Evolutionary conservation across 2,113 vertebrate genomes (phyloP), one percentile per base, ranked within the genome.

Genomic region (Phaethornis superciliosus): DNA sequence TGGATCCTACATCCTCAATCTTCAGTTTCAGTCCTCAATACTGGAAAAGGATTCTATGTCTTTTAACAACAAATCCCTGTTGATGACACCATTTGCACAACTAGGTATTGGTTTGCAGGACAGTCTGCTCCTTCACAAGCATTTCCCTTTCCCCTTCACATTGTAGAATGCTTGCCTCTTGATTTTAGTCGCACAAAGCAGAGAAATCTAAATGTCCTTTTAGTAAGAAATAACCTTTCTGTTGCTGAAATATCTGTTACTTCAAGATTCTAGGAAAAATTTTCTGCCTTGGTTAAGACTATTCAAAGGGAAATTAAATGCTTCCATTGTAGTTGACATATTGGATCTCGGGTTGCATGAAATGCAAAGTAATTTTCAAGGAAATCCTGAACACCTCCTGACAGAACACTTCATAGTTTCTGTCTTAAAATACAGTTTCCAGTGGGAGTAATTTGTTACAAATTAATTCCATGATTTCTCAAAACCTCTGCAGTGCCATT

Each of bases 401-500:
- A 76, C 44, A 54, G 40, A 92, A 65, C 16, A n/a, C 27, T 59
- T 67, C 4, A 21, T 56, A 21, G n/a, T 87, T 93, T 81, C 44
- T 76, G 28, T 76, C 51, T 90, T 74, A 76, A 82, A 72, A 80
- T 80, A 32, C 40, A 46, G 11, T 62, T 89, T 93, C 26, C 67
- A 62, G 63, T 51, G 42, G 74, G 58, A 88, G 69, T 72, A 64
- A 76, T 79, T 91, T 79, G 44, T 55, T 85, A 81, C 13, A 85
- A 76, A 89, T 65, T 89, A 93, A 82, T 89, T 76, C 22, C 58
- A 4, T 46, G 30, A 49, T 85, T 89, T 76, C 63, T 54, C 35
- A 96, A 88, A 70, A 89, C 67, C 59, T 90, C 88, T 91, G 58
- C 88, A 65, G 46, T 65, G 37, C 35, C 35, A 58, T 69, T 93